Base-by-base conservation (phyloP, 1,140 invertebrate species). In the Zaprionus taronus region DNA sequence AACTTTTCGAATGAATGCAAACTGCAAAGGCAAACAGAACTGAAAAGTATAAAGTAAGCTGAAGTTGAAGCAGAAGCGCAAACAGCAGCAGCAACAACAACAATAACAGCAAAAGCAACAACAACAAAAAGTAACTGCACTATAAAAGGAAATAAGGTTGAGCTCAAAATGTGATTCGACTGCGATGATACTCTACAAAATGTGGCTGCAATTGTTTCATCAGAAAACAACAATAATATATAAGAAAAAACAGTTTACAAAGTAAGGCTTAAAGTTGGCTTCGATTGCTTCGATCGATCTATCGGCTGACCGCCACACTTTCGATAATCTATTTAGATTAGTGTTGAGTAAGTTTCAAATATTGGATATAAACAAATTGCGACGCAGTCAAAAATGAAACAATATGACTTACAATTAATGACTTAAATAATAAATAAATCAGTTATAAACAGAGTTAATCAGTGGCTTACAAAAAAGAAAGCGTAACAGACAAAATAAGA, bases 1-100 rank as follows among this genome's bases (percentile, higher is more conserved):
- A 81, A 56, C 63, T 58, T 67, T 69, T 53, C 44, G 14, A 51
- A 68, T 60, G 41, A 60, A 68, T 68, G 41, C 41, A 68, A 60
- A 60, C 51, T 56, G 28, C 28, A 69, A 34, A 56, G 49, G 44
- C 67, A 61, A 61, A 60, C 56, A 51, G 11, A 73, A 68, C 34
- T 31, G 67, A 41, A 73, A 58, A 73, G 44, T 15, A 31, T 38
- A 73, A 58, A 73, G 44, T 17, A 31, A 62, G 34, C 72, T n/a
- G 7, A 55, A 38, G 49, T 47, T 24, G 22, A 62, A 70, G n/a
- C 31, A 70, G n/a, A 62, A 62, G 47, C 7, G 11, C 12, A n/a
- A 24, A 22, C 62, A 44, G 44, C 15, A 17, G 22, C 31, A 60
- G 11, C 12, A 67, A n/a, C 20, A 58, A 7, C 53, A 58, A 61